phyloP scores from a whole-genome alignment of 2,797 vertebrate species.

The Phataginus tricuspis region DNA sequence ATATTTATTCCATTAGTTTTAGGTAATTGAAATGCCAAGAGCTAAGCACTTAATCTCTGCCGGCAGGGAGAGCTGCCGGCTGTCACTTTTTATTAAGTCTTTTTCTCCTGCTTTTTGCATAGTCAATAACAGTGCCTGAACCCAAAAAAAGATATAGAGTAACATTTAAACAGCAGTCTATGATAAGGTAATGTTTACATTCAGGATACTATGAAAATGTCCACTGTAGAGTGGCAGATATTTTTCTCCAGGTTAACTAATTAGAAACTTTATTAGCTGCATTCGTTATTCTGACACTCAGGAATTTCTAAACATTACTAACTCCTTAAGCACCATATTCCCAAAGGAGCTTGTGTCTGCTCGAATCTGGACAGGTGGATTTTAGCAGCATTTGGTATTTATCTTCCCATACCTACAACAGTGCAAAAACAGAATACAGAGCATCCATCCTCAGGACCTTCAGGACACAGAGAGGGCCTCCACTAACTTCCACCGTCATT shows the following conservation, averaged over 20 bases:
- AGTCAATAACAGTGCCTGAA: slow-evolving; percentile 87
- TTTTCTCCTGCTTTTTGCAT: slow-evolving; percentile 85
- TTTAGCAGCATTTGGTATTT: slow-evolving; percentile 44
- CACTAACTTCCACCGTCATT: not conserved
- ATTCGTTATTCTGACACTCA: slow-evolving; percentile 87
- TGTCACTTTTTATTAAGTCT: slow-evolving; percentile 90
- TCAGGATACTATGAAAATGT: slow-evolving; percentile 86
- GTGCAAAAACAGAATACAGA: not conserved
- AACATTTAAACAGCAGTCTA: slow-evolving; percentile 84
- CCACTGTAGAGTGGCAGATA: slow-evolving; percentile 79
- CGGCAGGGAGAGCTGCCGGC: slow-evolving; percentile 86
- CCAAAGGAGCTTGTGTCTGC: slow-evolving; percentile 28
- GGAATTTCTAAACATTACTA: slow-evolving; percentile 82
- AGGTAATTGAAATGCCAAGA: slow-evolving; percentile 90
- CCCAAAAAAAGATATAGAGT: slow-evolving; percentile 85
- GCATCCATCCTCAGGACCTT: not conserved
- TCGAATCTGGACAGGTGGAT: slow-evolving; percentile 52
- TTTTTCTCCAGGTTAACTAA: slow-evolving; percentile 87
- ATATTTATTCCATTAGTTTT: slow-evolving; percentile 89
- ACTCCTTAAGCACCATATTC: slow-evolving; percentile 73
- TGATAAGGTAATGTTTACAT: slow-evolving; percentile 86
- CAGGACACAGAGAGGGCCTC: not conserved
- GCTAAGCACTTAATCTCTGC: slow-evolving; percentile 87
- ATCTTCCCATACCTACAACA: slow-evolving; percentile 26
- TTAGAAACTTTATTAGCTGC: slow-evolving; percentile 89